Base-by-base conservation (phyloP, 92 coral and sea anemone genomes). In the Phenganax marumi region DNA sequence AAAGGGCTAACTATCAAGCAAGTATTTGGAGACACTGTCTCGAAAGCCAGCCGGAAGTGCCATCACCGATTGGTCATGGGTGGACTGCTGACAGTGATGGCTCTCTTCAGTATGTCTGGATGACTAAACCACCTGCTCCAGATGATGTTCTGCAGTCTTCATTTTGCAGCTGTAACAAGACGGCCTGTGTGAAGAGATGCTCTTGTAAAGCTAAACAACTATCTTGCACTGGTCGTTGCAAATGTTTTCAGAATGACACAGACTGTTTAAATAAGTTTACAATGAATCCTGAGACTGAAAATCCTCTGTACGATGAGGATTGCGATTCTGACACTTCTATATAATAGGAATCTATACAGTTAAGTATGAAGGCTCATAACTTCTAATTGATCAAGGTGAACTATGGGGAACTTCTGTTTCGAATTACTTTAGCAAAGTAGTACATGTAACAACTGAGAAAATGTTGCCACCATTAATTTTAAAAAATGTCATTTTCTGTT, bases 61-160 rank as follows among this genome's bases (percentile, higher is more conserved):
- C 77, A 48, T 72, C 77, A 72, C 77, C 57, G 46, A 72, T 50
- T 72, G 57, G 58, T 72, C 77, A 72, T 72, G 77, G 77, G 60
- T 72, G 77, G 77, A 8, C 60, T 2, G 77, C 58, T 52, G 60
- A 72, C 11, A 52, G 77, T 72, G 58, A 72, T 47, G 58, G 77
- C 26, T 72, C 57, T 72, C 56, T 72, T 9, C 77, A 72, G 55
- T 72, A 72, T 72, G 39, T 72, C 33, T 47, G 72, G 50, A 66
- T 66, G 72, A 66, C 72, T 25, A 25, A 25, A 66, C 72, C 72
- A 66, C 72, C 49, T 66, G 72, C 72, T 5, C 72, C 72, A 25
- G 72, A 66, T 66, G 50, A 66, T 66, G 16, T 66, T 18, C 5
- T 66, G 49, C 72, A 66, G 50, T 66, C 50, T 10, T 66, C 50